phyloP scores from a whole-genome alignment of 2,888 invertebrate genomes.

The Autographa pulchrina region DNA sequence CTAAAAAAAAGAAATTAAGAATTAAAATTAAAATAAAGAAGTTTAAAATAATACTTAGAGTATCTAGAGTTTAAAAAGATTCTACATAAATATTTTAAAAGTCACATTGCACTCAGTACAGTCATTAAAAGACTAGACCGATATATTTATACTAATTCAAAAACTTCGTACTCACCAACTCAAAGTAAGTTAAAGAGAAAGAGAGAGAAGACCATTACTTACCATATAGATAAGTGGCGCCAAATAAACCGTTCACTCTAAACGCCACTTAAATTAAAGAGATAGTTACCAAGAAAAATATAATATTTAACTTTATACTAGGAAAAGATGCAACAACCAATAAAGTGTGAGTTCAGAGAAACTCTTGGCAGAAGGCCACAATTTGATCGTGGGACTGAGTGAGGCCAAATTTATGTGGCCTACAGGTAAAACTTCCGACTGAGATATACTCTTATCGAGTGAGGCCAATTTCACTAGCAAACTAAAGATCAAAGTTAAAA shows the following conservation, averaged over 20 bases:
- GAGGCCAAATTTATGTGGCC: constrained; percentile 28
- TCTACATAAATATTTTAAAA: too few relatives aligned
- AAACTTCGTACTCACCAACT: too few relatives aligned
- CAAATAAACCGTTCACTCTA: background rate
- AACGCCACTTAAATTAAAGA: constrained; percentile 12
- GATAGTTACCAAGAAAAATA: constrained; percentile 23
- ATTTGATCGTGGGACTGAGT: constrained; percentile 17
- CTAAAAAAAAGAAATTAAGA: too few relatives aligned
- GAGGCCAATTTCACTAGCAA: background rate
- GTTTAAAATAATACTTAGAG: too few relatives aligned
- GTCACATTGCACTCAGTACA: too few relatives aligned
- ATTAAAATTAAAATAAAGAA: too few relatives aligned
- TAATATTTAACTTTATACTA: constrained; percentile 27
- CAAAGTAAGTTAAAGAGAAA: too few relatives aligned
- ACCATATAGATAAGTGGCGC: background rate
- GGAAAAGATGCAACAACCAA: constrained; percentile 33
- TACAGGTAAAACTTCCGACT: constrained; percentile 54
- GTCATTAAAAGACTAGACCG: too few relatives aligned
- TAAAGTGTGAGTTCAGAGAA: constrained; percentile 44
- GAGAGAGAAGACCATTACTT: background rate
- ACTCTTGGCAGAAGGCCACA: constrained; percentile 49
- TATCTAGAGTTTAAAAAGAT: too few relatives aligned
- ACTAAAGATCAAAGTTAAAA: too few relatives aligned
- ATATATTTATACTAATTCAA: too few relatives aligned
- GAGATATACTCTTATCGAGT: constrained; percentile 16